phyloP scores from a whole-genome alignment of 2,797 vertebrate genomes.

The Enteromius anoplus region DNA sequence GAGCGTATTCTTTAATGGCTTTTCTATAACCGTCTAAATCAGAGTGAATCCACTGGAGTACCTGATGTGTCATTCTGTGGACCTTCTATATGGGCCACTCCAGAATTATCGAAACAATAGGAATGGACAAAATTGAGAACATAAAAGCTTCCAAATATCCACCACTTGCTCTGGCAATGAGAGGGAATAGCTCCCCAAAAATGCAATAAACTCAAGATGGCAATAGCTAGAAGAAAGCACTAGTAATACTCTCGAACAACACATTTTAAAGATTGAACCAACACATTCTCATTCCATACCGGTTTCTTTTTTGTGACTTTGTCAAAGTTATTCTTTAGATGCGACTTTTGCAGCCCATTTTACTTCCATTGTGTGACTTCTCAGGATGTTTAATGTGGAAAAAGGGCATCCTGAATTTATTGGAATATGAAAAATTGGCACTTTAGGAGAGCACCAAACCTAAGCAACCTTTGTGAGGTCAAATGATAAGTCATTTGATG shows the following conservation, averaged over 20 bases:
- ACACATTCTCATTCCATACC: conserved; percentile 11
- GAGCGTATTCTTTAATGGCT: conserved; percentile 17
- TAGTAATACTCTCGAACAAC: not conserved
- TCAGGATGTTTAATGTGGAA: not conserved
- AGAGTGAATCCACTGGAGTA: conserved; percentile 2
- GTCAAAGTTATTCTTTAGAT: conserved; percentile 10
- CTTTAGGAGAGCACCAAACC: not conserved
- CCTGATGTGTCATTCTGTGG: conserved; percentile 1
- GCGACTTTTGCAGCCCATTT: not conserved
- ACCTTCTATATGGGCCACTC: conserved; percentile 7
- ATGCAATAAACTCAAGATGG: conserved; percentile 24
- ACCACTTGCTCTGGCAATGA: conserved; percentile 8
- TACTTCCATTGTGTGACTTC: conserved; percentile 15
- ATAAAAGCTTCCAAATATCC: conserved; percentile 35
- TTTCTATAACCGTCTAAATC: conserved; percentile 25
- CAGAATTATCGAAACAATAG: conserved; percentile 32
- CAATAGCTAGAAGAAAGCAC: conserved; percentile 15
- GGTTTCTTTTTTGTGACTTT: conserved; percentile 16
- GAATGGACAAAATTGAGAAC: conserved; percentile 35
- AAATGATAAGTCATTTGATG: not conserved
- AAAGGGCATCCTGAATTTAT: not conserved
- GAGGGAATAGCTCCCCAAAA: conserved; percentile 27
- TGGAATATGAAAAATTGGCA: not conserved
- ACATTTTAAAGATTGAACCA: conserved; percentile 27
- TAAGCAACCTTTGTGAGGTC: not conserved